A percentile compares a stretch with the other conserved stretches of the same genome.
Evolutionary conservation across 2,113 vertebrate genomes (phyloP).

Genomic region (Numenius arquata): DNA sequence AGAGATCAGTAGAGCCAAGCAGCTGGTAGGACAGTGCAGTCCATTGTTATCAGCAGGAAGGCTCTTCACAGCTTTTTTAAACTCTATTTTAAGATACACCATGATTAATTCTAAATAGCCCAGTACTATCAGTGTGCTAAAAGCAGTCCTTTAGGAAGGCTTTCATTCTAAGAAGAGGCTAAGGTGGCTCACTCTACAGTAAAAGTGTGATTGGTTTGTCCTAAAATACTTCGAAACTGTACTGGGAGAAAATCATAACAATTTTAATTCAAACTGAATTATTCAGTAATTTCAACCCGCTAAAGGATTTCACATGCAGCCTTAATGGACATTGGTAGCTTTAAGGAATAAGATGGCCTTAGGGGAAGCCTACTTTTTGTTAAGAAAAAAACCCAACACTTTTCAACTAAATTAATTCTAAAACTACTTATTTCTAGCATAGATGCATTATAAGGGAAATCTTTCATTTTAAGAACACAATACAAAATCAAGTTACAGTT

Average conservation of each 20-base stretch:
- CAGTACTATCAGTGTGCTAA: neutral
- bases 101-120: neutral
- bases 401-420: neutral
- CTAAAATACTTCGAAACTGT: neutral
- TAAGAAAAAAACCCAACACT: neutral
- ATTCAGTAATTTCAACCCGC: neutral
- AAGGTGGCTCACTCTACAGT: neutral
- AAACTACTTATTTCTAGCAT: neutral
- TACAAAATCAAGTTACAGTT: neutral
- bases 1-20: neutral
- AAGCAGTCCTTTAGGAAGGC: neutral
- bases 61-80: neutral
- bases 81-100: neutral
- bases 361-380: neutral
- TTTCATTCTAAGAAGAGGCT: neutral
- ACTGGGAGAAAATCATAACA: neutral
- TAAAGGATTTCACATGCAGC: neutral
- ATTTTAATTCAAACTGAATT: neutral
- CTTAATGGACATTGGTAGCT: neutral
- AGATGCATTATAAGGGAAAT: neutral
- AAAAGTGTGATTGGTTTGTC: neutral
- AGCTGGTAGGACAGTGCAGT: neutral
- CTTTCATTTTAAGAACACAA: neutral
- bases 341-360: neutral
- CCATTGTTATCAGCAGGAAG: neutral